Base-by-base conservation (phyloP, 2,113 vertebrate species). In the Apeltes quadracus region DNA sequence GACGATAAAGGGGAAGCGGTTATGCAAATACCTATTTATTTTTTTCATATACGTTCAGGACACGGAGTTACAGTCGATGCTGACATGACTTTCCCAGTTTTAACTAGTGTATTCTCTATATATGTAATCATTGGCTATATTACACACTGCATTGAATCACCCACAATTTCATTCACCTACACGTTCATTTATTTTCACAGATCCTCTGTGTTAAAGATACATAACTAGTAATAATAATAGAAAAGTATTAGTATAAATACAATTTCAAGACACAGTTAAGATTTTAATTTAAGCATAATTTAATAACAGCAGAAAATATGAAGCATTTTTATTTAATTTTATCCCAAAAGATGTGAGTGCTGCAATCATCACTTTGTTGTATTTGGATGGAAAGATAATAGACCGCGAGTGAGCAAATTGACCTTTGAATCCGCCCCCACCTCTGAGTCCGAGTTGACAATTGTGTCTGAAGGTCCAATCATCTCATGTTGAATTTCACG, bases 281-380 rank as follows among this genome's bases (percentile, higher is more conserved):
- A 59, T 15, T 59, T 23, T 23, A 23, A 39, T 32, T n/a, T 57
- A 25, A 54, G 27, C 56, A 36, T 57, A 53, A 54, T 55, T 55
- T 2, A 32, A 55, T 2, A 29, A 27, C 18, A n/a, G 12, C 14
- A 59, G 32, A 4, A 56, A 20, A 56, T 9, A 59, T 8, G 32
- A 18, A 56, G 68, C n/a, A 4, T 15, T 59, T 59, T 41, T 65
- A 56, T 48, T 58, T 58, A 11, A 39, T 34, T 34, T 34, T 5
- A 29, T 29, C 9, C 14, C 14, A 7, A 18, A 44, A 25, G 1
- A 61, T 36, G 18, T 54, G 14, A 59, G 53, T 53, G 15, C 46
- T 38, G 57, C 56, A 39, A 50, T 18, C 39, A 48, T 46, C 61
- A 23, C 36, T 43, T 25, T 13, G 13, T 38, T 22, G 36, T 55